A percentile compares a stretch with the other conserved stretches of the same genome.
Conservation (phyloP, 2,888 invertebrate species). For the Cerceris ruficornis region DNA sequence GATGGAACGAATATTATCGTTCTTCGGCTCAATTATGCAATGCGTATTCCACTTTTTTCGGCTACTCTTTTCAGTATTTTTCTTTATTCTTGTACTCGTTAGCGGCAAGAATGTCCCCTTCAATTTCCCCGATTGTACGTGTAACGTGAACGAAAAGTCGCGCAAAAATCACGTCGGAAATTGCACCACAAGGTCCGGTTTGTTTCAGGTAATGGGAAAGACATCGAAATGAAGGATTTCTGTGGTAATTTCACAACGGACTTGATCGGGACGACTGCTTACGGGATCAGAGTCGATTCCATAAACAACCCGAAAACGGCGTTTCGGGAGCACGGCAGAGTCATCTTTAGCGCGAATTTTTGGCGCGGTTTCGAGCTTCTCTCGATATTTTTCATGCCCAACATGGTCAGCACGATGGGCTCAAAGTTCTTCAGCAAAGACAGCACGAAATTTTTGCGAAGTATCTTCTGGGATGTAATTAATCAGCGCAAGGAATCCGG, state of each 20-base stretch:
- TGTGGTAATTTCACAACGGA: conserved; percentile 78
- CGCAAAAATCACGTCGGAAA: not conserved
- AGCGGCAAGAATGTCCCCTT: too few species aligned
- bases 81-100: too few species aligned
- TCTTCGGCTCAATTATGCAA: too few species aligned
- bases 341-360: conserved; percentile 78
- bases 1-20: too few species aligned
- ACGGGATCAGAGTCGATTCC: conserved; percentile 82
- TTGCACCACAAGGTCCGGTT: not conserved
- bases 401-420: conserved; percentile 75
- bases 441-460: conserved; percentile 77
- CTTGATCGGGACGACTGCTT: conserved; percentile 82
- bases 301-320: conserved; percentile 80
- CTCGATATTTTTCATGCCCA: conserved; percentile 81
- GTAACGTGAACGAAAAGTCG: not conserved
- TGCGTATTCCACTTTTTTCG: too few species aligned
- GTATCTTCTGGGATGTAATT: conserved; percentile 81
- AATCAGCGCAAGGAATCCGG: conserved; percentile 79
- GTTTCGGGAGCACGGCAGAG: conserved; percentile 80
- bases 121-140: too few species aligned
- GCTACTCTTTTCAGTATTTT: too few species aligned
- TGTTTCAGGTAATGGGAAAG: conserved; percentile 54
- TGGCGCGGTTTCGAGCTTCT: conserved; percentile 78
- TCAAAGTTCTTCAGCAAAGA: conserved; percentile 79
- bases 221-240: conserved; percentile 74